Base-by-base conservation (phyloP, 2,113 vertebrate species). In the Zeus faber region DNA sequence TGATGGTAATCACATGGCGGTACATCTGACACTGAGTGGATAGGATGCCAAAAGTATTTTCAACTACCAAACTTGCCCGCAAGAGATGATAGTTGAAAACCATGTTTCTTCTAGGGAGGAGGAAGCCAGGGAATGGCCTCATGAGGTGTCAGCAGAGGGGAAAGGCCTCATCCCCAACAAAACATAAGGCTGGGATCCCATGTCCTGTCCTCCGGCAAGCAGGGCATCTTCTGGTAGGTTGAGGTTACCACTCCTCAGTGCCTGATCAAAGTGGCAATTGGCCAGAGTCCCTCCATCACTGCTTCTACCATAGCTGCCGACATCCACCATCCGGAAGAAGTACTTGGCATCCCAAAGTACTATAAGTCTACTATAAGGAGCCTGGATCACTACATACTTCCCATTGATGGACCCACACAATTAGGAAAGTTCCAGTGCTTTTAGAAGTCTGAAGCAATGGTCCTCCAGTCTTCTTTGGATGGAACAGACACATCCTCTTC, bases 161-260 rank as follows among this genome's bases (percentile, higher is more conserved):
- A 49, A 60, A 57, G 24, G 43, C 54, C 27, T 57, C 54, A 35
- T 57, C 54, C 2, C n/a, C 43, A 11, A 47, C 26, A 23, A 33
- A 27, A 46, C 54, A 27, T 57, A 27, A 4, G 54, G 41, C n/a
- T n/a, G n/a, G n/a, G n/a, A n/a, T 40, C 48, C 58, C n/a, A 1
- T 35, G 17, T 50, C 35, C 14, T 60, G 47, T 31, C 37, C 16
- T 21, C 58, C 48, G 6, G 58, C 47, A 3, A 51, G 35, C 5
- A 13, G 6, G 1, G 27, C 7, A 17, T 59, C 45, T 24, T 2
- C 29, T 5, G 46, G 57, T 6, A 59, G 6, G 8, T 40, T 20
- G 1, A 60, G 48, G 48, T 35, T 29, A 16, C 35, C 23, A n/a
- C 7, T 5, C 17, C 20, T 25, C 2, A 58, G 41, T 6, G 40